Conservation (phyloP, 1,140 invertebrate species). For the Meloidogyne chitwoodi region DNA sequence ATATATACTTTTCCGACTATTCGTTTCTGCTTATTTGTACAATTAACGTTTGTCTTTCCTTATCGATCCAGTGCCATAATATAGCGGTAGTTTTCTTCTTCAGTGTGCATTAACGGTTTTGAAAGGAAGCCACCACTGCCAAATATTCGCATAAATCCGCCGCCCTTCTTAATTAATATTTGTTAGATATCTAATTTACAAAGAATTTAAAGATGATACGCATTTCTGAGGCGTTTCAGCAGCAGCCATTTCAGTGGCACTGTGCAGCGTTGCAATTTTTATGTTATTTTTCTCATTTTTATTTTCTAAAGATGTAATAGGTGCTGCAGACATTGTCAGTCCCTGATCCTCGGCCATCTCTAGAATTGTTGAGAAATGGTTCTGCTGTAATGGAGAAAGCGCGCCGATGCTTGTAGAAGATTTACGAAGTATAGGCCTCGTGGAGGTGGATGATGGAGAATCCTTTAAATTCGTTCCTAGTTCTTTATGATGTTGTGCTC, state of each 20-base stretch:
- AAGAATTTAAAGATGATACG: neutral
- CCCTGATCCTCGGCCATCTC: conserved; percentile 20
- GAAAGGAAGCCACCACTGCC: conserved; percentile 33
- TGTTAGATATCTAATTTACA: neutral
- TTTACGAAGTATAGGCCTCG: neutral
- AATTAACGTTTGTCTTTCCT: neutral
- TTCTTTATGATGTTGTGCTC: neutral
- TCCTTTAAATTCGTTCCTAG: neutral
- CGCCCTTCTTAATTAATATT: neutral
- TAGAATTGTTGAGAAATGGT: conserved; percentile 14
- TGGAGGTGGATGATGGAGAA: neutral
- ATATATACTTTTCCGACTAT: neutral
- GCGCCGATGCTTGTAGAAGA: conserved; percentile 8
- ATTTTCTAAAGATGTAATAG: neutral
- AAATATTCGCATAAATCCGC: conserved; percentile 32
- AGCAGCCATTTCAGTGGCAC: neutral
- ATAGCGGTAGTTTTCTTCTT: conserved; percentile 42
- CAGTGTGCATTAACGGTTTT: conserved; percentile 28
- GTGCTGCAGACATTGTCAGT: conserved; percentile 3
- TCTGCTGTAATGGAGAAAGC: neutral
- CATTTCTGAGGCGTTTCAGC: conserved; percentile 20
- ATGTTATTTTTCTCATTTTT: neutral
- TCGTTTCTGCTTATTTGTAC: neutral
- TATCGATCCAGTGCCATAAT: conserved; percentile 41
- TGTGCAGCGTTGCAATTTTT: neutral